A percentile compares a stretch with the other conserved stretches of the same genome.
These are phyloP conservation scores for Spodoptera exigua DNA, from an alignment of 2,888 invertebrate species.

Conservation along the genomic window DNA sequence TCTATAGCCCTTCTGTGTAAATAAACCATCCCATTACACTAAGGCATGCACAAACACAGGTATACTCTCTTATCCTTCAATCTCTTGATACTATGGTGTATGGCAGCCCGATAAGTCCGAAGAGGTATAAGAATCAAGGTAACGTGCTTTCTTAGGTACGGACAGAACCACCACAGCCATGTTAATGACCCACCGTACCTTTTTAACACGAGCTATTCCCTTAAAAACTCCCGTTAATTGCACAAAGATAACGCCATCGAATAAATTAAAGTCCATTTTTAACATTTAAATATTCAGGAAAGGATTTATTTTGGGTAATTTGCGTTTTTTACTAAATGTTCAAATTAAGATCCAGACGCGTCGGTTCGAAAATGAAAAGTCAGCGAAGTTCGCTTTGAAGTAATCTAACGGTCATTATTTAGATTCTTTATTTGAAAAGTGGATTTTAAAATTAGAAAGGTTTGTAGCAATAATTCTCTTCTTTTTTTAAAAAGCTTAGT, in stretches of 20 bases:
- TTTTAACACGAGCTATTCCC: slow-evolving; percentile 36
- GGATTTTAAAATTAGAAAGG: background rate
- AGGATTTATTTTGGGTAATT: slow-evolving; percentile 59
- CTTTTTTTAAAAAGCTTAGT: background rate
- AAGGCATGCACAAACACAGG: no score
- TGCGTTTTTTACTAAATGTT: slow-evolving; percentile 53
- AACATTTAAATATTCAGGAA: slow-evolving; percentile 51
- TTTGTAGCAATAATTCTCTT: background rate
- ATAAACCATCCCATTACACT: no score
- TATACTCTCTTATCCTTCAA: no score
- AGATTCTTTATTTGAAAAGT: slow-evolving; percentile 16
- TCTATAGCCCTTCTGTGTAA: no score
- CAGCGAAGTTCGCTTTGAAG: slow-evolving; percentile 31
- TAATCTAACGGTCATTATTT: slow-evolving; percentile 36
- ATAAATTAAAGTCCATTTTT: slow-evolving; percentile 59
- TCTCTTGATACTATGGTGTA: no score
- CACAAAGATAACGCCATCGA: slow-evolving; percentile 58
- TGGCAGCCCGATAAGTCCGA: no score
- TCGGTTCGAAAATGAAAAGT: slow-evolving; percentile 37
- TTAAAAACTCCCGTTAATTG: slow-evolving; percentile 58
- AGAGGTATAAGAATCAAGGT: no score
- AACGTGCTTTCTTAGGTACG: background rate
- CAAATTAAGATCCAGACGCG: slow-evolving; percentile 34
- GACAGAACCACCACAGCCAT: slow-evolving; percentile 53
- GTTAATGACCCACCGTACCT: slow-evolving; percentile 45